Percentiles rank a stretch among this genome's conserved stretches.
Conservation (phyloP, 2,888 invertebrate genomes). For the Acleris cristana region DNA sequence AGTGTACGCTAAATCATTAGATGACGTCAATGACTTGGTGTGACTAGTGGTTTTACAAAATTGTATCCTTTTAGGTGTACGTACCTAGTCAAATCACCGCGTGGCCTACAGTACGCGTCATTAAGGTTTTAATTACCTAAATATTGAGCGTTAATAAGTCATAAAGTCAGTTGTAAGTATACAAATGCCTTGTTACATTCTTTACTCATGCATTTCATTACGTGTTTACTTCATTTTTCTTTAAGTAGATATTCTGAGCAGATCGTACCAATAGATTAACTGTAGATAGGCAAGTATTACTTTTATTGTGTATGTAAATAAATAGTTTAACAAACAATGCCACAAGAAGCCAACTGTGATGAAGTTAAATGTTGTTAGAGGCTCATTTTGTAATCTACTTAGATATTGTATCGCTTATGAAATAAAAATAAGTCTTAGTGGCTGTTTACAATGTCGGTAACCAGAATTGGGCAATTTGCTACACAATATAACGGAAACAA, state of each 20-base stretch:
- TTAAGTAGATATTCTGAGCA: constrained; percentile 34
- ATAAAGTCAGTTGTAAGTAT: constrained; percentile 6
- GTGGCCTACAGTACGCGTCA: not conserved
- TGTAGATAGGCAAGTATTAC: constrained; percentile 58
- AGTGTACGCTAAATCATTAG: constrained; percentile 3
- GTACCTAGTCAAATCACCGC: not conserved
- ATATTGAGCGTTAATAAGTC: constrained; percentile 8
- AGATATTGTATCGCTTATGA: constrained; percentile 6
- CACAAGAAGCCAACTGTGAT: constrained; percentile 61
- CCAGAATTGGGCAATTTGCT: too few relatives aligned
- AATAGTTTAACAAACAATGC: constrained; percentile 51
- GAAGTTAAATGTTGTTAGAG: constrained; percentile 37
- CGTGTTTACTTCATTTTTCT: constrained; percentile 21
- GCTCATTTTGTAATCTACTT: constrained; percentile 36
- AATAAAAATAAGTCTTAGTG: not conserved
- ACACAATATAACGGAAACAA: too few relatives aligned
- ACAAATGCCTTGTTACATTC: constrained; percentile 23
- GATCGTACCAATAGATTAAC: constrained; percentile 60
- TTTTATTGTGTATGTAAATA: constrained; percentile 57
- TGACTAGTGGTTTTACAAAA: constrained; percentile 8
- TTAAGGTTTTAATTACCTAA: not conserved
- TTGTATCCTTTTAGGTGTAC: constrained; percentile 7
- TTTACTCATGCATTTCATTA: constrained; percentile 18
- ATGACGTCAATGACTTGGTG: not conserved
- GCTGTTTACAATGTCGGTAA: too few relatives aligned